Evolutionary conservation across 2,888 invertebrate genomes (phyloP).

Genomic region (Caenorhabditis sp.): DNA sequence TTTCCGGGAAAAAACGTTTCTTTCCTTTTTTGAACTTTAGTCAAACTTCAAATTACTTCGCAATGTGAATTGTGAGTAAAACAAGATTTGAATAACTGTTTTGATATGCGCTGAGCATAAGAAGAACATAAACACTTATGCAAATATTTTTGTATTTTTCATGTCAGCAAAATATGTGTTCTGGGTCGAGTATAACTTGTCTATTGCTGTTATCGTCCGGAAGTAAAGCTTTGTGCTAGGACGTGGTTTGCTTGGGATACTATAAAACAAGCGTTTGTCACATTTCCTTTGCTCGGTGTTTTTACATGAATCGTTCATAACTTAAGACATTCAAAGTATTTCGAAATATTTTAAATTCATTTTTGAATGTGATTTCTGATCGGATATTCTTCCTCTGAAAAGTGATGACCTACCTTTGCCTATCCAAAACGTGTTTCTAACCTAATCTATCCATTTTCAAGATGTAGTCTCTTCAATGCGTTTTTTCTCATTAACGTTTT

Average conservation of each 20-base stretch:
- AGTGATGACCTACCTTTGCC: slow-evolving; percentile 8
- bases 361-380: slow-evolving; percentile 36
- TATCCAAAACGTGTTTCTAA: slow-evolving; percentile 33
- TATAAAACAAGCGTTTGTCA: neutral
- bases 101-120: slow-evolving; percentile 1
- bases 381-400: slow-evolving; percentile 7
- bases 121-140: slow-evolving; percentile 31
- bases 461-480: slow-evolving; percentile 12
- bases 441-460: slow-evolving; percentile 15
- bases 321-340: no score
- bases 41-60: neutral
- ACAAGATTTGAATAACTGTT: slow-evolving; percentile 25
- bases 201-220: slow-evolving; percentile 27
- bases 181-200: neutral
- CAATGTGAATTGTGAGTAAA: slow-evolving; percentile 1
- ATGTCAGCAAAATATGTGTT: slow-evolving; percentile 5
- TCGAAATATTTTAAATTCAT: no score
- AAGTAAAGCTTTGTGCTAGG: slow-evolving; percentile 14
- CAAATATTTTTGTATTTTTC: slow-evolving; percentile 37
- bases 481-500: slow-evolving; percentile 22
- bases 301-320: no score
- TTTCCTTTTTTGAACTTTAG: neutral
- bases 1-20: no score
- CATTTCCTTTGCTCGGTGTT: no score
- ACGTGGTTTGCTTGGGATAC: neutral